phyloP scores from a whole-genome alignment of 2,888 invertebrate species.

The Pammene fasciana region DNA sequence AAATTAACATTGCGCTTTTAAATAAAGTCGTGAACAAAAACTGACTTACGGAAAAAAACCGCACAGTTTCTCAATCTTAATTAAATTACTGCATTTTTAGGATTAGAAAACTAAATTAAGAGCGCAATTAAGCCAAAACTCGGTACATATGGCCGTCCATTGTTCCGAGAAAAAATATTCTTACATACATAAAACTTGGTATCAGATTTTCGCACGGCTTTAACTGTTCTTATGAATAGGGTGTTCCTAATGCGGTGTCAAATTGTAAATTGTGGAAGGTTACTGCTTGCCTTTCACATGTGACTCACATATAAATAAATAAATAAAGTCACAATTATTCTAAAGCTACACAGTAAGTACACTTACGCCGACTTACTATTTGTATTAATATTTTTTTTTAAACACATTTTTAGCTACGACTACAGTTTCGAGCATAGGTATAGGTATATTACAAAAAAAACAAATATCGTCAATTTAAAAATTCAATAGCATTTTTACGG shows the following conservation, averaged over 20 bases:
- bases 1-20: no score
- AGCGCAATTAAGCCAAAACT: slow-evolving; percentile 65
- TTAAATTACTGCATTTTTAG: slow-evolving; percentile 61
- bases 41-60: background rate
- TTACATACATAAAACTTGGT: slow-evolving; percentile 74
- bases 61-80: slow-evolving; percentile 43
- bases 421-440: no score
- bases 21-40: background rate
- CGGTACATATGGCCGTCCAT: slow-evolving; percentile 70
- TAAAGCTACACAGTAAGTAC: background rate
- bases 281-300: slow-evolving; percentile 42
- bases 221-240: slow-evolving; percentile 73
- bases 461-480: no score
- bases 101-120: slow-evolving; percentile 69
- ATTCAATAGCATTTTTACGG: no score
- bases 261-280: slow-evolving; percentile 47
- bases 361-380: no score
- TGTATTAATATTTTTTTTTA: no score
- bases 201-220: slow-evolving; percentile 81
- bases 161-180: slow-evolving; percentile 76
- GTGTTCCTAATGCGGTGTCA: slow-evolving; percentile 52
- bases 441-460: no score
- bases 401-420: no score
- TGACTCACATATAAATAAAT: slow-evolving; percentile 14
- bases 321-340: slow-evolving; percentile 5